Conservation (phyloP, 2,113 vertebrate genomes). For the Zosterops lateralis region DNA sequence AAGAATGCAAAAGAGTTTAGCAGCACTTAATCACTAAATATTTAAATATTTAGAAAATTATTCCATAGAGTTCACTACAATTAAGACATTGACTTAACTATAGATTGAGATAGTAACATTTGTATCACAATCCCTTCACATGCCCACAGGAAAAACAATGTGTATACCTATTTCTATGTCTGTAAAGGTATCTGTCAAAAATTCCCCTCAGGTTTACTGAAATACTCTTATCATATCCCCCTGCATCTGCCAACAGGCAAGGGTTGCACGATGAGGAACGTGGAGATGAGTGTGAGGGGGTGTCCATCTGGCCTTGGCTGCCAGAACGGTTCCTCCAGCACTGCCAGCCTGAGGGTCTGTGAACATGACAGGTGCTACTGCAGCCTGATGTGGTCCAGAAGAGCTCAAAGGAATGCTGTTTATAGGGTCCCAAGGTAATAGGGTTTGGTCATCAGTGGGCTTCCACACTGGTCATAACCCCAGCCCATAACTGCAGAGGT, state of each 20-base stretch:
- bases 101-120: neutral
- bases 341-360: rapidly evolving
- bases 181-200: neutral
- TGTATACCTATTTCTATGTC: neutral
- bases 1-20: neutral
- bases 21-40: neutral
- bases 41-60: neutral
- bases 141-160: neutral
- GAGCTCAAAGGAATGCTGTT: neutral
- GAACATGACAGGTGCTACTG: too few species aligned
- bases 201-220: neutral
- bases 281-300: neutral
- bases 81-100: neutral
- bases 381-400: neutral
- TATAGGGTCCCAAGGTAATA: too few species aligned
- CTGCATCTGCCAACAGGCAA: neutral
- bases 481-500: neutral
- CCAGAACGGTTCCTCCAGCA: rapidly evolving
- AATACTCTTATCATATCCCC: neutral
- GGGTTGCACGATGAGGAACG: rapidly evolving
- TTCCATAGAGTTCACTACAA: neutral
- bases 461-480: neutral
- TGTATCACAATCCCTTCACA: neutral
- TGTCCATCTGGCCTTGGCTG: neutral
- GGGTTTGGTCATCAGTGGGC: too few species aligned